These are phyloP conservation scores for Sarcophaga peregrina DNA, from an alignment of 1,140 invertebrate genomes.

Conservation along the genomic window DNA sequence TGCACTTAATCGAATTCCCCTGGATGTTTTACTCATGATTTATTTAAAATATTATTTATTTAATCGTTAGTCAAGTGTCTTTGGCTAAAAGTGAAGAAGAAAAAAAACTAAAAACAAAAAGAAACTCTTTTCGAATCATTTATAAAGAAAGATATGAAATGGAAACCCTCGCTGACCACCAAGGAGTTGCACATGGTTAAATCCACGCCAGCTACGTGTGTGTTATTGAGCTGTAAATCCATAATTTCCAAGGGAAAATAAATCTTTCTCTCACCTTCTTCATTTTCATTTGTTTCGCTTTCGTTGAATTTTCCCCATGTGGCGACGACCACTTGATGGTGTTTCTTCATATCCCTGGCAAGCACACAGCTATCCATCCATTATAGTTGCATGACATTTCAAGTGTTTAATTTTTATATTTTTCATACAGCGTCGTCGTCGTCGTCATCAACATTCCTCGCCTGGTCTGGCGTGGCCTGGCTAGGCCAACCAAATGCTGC, in stretches of 20 bases:
- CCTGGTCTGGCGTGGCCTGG: background rate
- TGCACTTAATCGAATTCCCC: no score
- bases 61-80: no score
- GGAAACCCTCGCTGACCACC: background rate
- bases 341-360: background rate
- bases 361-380: background rate
- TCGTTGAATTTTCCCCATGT: background rate
- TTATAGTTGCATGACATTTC: conserved; percentile 42
- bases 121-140: no score
- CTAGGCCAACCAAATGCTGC: background rate
- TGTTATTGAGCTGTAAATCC: background rate
- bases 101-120: no score
- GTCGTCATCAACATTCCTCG: background rate
- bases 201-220: background rate
- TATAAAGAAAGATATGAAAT: no score
- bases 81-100: no score
- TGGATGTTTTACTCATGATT: no score
- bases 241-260: background rate
- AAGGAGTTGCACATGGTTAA: background rate
- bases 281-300: no score
- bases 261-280: background rate
- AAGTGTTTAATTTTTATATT: conserved; percentile 33
- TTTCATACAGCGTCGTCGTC: background rate
- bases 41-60: no score
- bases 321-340: conserved; percentile 34